phyloP scores from a whole-genome alignment of 2,113 vertebrate species.

The Daubentonia madagascariensis region DNA sequence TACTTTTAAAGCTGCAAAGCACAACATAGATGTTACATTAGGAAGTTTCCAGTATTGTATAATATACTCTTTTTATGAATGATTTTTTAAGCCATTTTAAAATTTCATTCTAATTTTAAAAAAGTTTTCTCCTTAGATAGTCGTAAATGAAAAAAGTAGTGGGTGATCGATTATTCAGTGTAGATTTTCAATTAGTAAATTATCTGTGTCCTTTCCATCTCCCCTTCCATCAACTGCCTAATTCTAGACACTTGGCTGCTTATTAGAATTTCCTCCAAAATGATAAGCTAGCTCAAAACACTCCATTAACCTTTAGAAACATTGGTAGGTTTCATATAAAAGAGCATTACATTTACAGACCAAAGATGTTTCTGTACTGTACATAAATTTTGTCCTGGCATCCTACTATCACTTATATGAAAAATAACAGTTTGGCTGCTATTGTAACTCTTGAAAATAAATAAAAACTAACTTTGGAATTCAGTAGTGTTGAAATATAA shows the following conservation, averaged over 20 bases:
- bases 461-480: constrained; percentile 13
- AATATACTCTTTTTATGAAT: not conserved
- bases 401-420: not conserved
- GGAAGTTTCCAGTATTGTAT: not conserved
- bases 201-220: not conserved
- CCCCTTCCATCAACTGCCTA: not conserved
- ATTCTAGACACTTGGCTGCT: not conserved
- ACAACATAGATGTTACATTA: not conserved
- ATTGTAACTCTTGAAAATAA: not conserved
- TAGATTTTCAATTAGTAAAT: not conserved
- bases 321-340: not conserved
- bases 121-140: not conserved
- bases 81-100: not conserved
- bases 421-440: not conserved
- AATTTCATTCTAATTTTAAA: constrained; percentile 41
- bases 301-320: not conserved
- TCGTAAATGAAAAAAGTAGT: not conserved
- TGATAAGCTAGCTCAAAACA: constrained; percentile 18
- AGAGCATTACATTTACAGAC: not conserved
- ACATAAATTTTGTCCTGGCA: not conserved
- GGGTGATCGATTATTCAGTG: not conserved
- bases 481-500: not conserved
- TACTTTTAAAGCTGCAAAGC: not conserved
- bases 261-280: not conserved
- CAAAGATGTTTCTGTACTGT: not conserved